These are phyloP conservation scores for Drosophila ficusphila DNA, from an alignment of 1,140 invertebrate genomes.

Conservation along the genomic window DNA sequence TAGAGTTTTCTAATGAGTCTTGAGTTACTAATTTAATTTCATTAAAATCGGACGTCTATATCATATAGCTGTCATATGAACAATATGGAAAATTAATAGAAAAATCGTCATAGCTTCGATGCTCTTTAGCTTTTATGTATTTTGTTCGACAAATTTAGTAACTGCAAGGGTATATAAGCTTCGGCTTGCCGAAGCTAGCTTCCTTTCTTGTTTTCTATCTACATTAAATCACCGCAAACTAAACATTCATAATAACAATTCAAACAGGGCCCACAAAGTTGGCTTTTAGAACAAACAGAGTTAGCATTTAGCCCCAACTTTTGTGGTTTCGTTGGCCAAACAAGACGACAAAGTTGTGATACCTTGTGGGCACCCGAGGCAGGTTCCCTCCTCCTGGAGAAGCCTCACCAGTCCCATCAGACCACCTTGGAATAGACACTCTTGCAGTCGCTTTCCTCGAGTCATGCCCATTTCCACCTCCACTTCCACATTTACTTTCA, in stretches of 20 bases:
- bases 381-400: constrained; percentile 6
- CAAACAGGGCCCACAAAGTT: constrained; percentile 20
- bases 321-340: constrained; percentile 41
- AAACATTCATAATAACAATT: constrained; percentile 36
- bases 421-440: constrained; percentile 32
- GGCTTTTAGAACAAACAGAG: constrained; percentile 14
- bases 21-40: too few relatives aligned
- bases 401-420: constrained; percentile 3
- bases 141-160: too few relatives aligned
- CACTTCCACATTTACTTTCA: neutral
- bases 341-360: constrained; percentile 49
- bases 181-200: too few relatives aligned
- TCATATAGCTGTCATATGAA: too few relatives aligned
- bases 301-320: constrained; percentile 24
- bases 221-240: constrained; percentile 16
- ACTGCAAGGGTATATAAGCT: too few relatives aligned
- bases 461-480: constrained; percentile 22
- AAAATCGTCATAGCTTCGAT: too few relatives aligned
- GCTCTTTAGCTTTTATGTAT: too few relatives aligned
- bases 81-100: too few relatives aligned
- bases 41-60: too few relatives aligned
- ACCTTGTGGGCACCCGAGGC: constrained; percentile 13
- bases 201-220: neutral
- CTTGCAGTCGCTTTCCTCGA: constrained; percentile 1
- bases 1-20: too few relatives aligned